Percentiles rank a stretch among this genome's conserved stretches.
These are phyloP conservation scores for Thera britannica DNA, from an alignment of 2,888 invertebrate genomes.

Conservation along the genomic window DNA sequence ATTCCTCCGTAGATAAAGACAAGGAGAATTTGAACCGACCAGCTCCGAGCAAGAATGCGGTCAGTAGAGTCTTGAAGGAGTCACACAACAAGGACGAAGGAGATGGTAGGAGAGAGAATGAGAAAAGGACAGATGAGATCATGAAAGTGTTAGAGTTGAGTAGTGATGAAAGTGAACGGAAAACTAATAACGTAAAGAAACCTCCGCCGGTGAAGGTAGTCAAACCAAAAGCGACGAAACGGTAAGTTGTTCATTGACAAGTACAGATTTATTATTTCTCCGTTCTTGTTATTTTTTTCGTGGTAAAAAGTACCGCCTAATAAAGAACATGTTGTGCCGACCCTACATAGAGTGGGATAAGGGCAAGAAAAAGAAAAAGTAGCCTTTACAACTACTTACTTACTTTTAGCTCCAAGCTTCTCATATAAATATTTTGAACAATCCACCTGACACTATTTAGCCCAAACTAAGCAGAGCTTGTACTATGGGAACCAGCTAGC, in stretches of 20 bases:
- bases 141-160: slow-evolving; percentile 4
- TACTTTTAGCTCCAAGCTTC: too few relatives aligned
- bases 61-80: slow-evolving; percentile 2
- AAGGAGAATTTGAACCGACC: slow-evolving; percentile 1
- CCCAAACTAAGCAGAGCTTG: too few relatives aligned
- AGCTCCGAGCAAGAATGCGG: not conserved
- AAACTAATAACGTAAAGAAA: not conserved
- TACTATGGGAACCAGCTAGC: too few relatives aligned
- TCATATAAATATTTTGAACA: too few relatives aligned
- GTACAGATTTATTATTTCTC: too few relatives aligned
- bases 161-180: slow-evolving; percentile 4
- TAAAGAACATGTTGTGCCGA: too few relatives aligned
- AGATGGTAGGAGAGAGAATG: not conserved
- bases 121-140: not conserved
- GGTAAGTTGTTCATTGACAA: slow-evolving; percentile 1
- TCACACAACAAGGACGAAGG: not conserved
- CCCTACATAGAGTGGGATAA: too few relatives aligned
- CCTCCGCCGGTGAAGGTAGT: not conserved
- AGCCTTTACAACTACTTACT: too few relatives aligned
- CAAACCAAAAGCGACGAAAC: slow-evolving; percentile 2
- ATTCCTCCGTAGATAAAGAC: not conserved
- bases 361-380: too few relatives aligned
- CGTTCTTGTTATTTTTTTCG: too few relatives aligned
- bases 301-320: too few relatives aligned
- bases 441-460: too few relatives aligned